These are phyloP conservation scores for Solenopsis fugax DNA, from an alignment of 1,140 invertebrate species.

Conservation along the genomic window DNA sequence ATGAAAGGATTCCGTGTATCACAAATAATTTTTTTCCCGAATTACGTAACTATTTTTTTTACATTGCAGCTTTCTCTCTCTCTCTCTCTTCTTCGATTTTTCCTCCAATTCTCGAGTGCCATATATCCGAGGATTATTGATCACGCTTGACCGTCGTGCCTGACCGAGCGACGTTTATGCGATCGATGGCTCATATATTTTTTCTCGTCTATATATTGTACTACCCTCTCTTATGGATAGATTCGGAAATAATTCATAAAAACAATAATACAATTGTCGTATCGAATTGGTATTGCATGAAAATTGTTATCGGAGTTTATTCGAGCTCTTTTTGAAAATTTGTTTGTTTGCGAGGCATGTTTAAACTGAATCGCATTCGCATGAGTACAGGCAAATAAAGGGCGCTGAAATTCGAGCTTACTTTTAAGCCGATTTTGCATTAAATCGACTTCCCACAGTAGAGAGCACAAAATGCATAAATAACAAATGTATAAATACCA, in stretches of 20 bases:
- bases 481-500: too few relatives aligned
- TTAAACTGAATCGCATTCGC: background rate
- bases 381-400: background rate
- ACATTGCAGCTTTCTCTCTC: background rate
- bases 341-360: background rate
- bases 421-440: background rate
- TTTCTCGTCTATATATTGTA: constrained; percentile 84
- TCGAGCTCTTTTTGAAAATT: background rate
- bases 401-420: background rate
- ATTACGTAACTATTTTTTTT: background rate
- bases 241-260: constrained; percentile 11
- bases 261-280: background rate
- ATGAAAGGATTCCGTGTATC: background rate
- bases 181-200: constrained; percentile 90
- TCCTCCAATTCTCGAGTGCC: constrained; percentile 28
- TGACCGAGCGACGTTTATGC: constrained; percentile 91
- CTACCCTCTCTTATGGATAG: background rate
- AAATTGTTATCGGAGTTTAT: background rate
- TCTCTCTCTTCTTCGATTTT: constrained; percentile 55
- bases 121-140: constrained; percentile 50
- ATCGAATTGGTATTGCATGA: background rate
- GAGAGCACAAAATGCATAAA: background rate
- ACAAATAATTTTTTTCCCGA: background rate
- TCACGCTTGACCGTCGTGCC: constrained; percentile 81
- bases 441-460: background rate